Evolutionary conservation across 2,113 vertebrate species (phyloP), one percentile per base, ranked within the genome.

Genomic region (Megalops atlanticus): DNA sequence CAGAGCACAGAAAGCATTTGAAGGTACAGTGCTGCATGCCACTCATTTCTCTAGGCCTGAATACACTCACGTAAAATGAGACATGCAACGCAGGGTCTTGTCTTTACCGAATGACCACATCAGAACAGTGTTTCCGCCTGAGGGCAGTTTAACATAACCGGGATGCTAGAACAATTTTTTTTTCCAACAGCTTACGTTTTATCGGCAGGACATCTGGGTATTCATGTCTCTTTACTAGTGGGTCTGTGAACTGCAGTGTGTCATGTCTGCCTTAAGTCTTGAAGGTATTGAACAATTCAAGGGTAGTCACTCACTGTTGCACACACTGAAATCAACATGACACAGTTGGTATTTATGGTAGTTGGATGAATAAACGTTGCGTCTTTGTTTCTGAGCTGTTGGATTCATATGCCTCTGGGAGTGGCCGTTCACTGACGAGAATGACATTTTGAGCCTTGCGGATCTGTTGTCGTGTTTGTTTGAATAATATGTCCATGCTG

Each of bases 1-100:
- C 0, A 91, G 98, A 94, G 94, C 98, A n/a, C 98, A 99, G 90
- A 97, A 95, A 90, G 97, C 98, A 0, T 99, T 99, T 90, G 98
- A 99, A 97, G 98, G 98, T 99, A 93, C 73, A 16, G 33, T 47
- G 47, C 47, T 31, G n/a, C 45, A 31, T 40, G 24, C 3, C 16
- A 10, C 12, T 7, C 27, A 21, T 41, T 43, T 43, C 36, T 38
- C 70, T 73, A 35, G 14, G 21, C 36, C 16, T 31, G 35, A 3
- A 27, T 31, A 4, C 31, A 11, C 0, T 31, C n/a, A 64, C n/a
- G 8, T 31, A 8, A 64, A 4, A 1, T 54, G 49, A 54, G 16
- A n/a, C n/a, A n/a, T 54, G 16, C 52, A n/a, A 27, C 4, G 10
- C n/a, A 11, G 58, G 8, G 8, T 64, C 18, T 64, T 27, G 21